phyloP scores from a whole-genome alignment of 2,113 vertebrate species.

The Cyprinus carpio region DNA sequence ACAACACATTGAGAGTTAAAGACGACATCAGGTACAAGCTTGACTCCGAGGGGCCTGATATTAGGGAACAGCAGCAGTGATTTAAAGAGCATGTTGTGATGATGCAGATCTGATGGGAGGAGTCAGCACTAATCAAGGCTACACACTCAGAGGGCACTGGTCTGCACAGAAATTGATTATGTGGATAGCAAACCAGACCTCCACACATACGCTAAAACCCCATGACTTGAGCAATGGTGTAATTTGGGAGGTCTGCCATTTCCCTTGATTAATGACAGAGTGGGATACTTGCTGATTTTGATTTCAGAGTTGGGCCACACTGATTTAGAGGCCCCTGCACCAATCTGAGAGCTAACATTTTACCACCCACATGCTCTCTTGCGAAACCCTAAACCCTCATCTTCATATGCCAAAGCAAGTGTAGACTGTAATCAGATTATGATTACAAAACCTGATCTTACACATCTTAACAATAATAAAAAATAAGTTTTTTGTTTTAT shows the following conservation, averaged over 20 bases:
- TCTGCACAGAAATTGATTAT: constrained; percentile 65
- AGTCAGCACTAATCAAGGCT: constrained; percentile 66
- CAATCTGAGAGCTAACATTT: constrained; percentile 32
- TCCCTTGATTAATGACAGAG: constrained; percentile 70
- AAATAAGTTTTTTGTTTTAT: too few relatives aligned
- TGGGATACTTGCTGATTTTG: constrained; percentile 55
- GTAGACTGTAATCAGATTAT: background rate
- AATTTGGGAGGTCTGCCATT: constrained; percentile 50
- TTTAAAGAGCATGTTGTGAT: constrained; percentile 44
- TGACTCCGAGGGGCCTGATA: background rate
- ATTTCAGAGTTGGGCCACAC: constrained; percentile 61
- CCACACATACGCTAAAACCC: constrained; percentile 5
- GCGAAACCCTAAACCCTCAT: background rate
- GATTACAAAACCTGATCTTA: background rate
- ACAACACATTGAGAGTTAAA: background rate
- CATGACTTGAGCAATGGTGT: constrained; percentile 4
- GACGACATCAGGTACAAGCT: background rate
- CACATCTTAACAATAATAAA: too few relatives aligned
- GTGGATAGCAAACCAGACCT: constrained; percentile 29
- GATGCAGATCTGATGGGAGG: constrained; percentile 66
- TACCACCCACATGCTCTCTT: background rate
- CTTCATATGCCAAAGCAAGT: background rate
- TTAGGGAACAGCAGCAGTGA: background rate
- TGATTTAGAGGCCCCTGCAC: constrained; percentile 63
- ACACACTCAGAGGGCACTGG: constrained; percentile 61